Percentiles rank a stretch among this genome's conserved stretches.
Evolutionary conservation across 2,113 vertebrate genomes (phyloP).

Genomic region (Excalfactoria chinensis): DNA sequence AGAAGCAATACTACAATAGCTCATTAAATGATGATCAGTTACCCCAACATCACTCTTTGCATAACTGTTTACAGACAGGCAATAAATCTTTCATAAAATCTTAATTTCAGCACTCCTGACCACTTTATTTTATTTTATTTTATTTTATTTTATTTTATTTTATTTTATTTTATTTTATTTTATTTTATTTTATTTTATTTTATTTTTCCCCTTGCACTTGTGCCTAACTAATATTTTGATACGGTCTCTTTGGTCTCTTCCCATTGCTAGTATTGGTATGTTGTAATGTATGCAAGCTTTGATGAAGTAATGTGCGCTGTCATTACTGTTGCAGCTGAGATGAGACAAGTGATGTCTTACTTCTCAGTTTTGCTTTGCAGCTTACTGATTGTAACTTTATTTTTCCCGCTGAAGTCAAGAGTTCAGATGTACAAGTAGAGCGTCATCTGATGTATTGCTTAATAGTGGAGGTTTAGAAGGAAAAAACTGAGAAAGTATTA

Average conservation of each 20-base stretch:
- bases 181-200: neutral
- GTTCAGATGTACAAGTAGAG: neutral
- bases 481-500: neutral
- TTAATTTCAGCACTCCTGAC: neutral
- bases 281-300: neutral
- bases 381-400: neutral
- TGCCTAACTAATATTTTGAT: neutral
- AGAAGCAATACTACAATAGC: neutral
- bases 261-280: neutral
- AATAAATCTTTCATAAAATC: neutral
- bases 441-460: neutral
- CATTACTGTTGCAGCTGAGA: neutral
- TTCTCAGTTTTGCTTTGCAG: neutral
- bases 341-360: neutral
- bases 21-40: neutral
- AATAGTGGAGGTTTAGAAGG: neutral
- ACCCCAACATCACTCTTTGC: neutral
- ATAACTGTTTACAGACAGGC: neutral
- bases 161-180: neutral
- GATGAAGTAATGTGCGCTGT: neutral
- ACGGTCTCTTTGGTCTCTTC: neutral
- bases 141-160: neutral
- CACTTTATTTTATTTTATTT: neutral
- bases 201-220: neutral
- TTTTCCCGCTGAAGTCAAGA: neutral